These are phyloP conservation scores for Podarcis muralis DNA, from an alignment of 2,113 vertebrate genomes.

Conservation along the genomic window DNA sequence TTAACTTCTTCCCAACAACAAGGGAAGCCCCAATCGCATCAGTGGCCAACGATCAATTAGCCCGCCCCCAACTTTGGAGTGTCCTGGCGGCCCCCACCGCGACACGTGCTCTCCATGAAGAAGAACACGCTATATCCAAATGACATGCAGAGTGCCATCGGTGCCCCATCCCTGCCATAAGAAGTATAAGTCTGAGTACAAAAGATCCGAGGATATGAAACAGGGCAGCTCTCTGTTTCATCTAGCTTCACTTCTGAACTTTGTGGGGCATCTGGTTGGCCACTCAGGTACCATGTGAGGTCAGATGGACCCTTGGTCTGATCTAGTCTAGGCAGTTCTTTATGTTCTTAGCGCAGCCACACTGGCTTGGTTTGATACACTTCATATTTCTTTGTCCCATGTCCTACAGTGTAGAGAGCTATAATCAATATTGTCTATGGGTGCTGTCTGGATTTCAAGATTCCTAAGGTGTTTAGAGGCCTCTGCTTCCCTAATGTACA, in stretches of 20 bases:
- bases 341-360: background rate
- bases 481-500: background rate
- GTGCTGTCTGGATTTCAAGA: background rate
- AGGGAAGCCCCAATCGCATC: too few relatives aligned
- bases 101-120: too few relatives aligned
- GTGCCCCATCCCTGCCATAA: too few relatives aligned
- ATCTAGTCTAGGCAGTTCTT: background rate
- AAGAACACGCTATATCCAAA: too few relatives aligned
- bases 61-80: too few relatives aligned
- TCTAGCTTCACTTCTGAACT: background rate
- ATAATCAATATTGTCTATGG: background rate
- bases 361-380: background rate
- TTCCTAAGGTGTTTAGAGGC: background rate
- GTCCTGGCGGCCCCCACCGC: too few relatives aligned
- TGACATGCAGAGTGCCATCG: background rate
- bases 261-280: background rate
- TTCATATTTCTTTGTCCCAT: background rate
- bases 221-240: background rate
- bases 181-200: background rate
- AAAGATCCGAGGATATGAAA: background rate
- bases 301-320: background rate
- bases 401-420: background rate
- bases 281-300: background rate
- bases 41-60: too few relatives aligned
- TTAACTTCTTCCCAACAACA: too few relatives aligned